Evolutionary conservation across 1,140 invertebrate species (phyloP).

Genomic region (Lepidostoma basale): DNA sequence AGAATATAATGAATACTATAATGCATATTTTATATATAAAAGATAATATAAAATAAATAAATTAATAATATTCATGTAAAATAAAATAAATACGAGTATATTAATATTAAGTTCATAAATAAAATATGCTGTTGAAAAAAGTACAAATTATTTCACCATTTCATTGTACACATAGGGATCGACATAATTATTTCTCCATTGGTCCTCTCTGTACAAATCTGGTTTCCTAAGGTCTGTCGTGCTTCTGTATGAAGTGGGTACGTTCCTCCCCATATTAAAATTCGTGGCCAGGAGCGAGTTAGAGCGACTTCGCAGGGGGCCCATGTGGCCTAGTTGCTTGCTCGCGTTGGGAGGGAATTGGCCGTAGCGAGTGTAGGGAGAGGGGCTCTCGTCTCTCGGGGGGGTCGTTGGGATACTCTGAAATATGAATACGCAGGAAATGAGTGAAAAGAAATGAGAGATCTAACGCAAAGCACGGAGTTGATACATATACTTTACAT

Average conservation of each 20-base stretch:
- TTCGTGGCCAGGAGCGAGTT: conserved; percentile 41
- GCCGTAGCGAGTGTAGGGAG: conserved; percentile 37
- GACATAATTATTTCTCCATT: conserved; percentile 36
- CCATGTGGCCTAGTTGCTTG: conserved; percentile 37
- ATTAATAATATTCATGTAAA: too few species aligned
- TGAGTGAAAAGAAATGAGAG: too few species aligned
- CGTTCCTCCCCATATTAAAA: conserved; percentile 23
- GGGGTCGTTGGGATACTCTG: conserved; percentile 50
- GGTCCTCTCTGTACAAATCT: conserved; percentile 48
- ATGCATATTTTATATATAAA: too few species aligned
- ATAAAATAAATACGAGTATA: too few species aligned
- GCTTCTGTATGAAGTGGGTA: conserved; percentile 45
- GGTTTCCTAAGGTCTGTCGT: conserved; percentile 52
- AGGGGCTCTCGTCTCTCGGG: conserved; percentile 47
- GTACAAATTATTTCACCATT: conserved; percentile 42
- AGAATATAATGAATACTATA: too few species aligned
- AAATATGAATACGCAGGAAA: too few species aligned
- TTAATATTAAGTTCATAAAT: too few species aligned
- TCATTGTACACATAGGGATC: conserved; percentile 42
- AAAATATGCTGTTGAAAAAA: conserved; percentile 2
- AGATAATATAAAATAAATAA: too few species aligned
- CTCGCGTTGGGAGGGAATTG: conserved; percentile 24
- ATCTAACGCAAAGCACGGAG: too few species aligned
- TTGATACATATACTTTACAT: conserved; percentile 61
- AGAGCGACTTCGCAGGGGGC: conserved; percentile 43